Conservation (phyloP, 2,797 vertebrate genomes). For the Phoxinus dragarum region DNA sequence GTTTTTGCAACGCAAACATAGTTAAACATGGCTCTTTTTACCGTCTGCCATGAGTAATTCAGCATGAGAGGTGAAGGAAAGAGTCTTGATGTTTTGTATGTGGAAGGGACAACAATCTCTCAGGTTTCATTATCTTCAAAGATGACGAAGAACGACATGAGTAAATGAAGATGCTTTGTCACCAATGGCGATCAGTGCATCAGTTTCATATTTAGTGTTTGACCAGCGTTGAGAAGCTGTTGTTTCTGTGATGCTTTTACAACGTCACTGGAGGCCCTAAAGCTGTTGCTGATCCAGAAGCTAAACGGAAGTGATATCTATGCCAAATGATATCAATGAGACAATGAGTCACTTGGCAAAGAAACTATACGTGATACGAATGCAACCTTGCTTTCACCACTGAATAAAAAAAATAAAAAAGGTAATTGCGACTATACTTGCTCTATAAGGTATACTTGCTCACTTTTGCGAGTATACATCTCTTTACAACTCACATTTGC, state of each 20-base stretch:
- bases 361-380: background rate
- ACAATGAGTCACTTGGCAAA: background rate
- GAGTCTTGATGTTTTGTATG: background rate
- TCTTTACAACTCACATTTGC: no score
- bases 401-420: no score
- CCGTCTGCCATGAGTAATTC: background rate
- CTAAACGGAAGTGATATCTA: background rate
- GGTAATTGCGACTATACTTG: no score
- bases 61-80: background rate
- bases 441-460: no score
- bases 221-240: background rate
- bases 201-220: background rate
- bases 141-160: background rate
- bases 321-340: background rate
- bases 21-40: background rate
- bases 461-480: no score
- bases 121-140: background rate
- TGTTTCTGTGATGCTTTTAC: background rate
- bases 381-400: background rate
- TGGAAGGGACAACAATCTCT: background rate
- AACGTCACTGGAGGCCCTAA: background rate
- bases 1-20: slow-evolving; percentile 6
- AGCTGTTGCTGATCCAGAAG: background rate
- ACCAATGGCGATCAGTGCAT: background rate
- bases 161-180: background rate